Base-by-base conservation (phyloP, 64 coral and sea anemone genomes). In the Hydrozoanthus tunicans region DNA sequence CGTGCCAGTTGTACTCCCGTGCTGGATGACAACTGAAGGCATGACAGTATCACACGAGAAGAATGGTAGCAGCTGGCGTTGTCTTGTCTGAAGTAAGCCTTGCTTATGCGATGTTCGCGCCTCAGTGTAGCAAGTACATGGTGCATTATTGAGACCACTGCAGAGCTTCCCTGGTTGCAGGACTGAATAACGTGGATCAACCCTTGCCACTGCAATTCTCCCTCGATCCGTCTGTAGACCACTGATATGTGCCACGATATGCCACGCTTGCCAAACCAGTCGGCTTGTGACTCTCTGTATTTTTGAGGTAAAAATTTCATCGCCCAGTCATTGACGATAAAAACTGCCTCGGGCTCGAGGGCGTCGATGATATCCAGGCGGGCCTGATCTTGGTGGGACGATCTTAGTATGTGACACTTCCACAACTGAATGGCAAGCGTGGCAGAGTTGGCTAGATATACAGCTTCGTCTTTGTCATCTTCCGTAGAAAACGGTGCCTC, bases 241-340 rank as follows among this genome's bases (percentile, higher is more conserved):
- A 93, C 85, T 24, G 85, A 93, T 27, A 93, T 93, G 54, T 93
- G 92, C 85, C 85, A 93, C 24, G 92, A 93, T 14, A 89, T 73
- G 23, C 92, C 84, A 6, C 84, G 23, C 58, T 93, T 89, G 3
- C 81, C 82, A 63, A 92, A 92, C 80, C 64, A 92, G 58, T 92
- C 81, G 6, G 66, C 69, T 52, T 92, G 91, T 78, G 91, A 92
- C 75, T 92, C 91, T 62, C 81, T 68, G 17, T 92, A 92, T 73
- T 57, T 86, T 13, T 92, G 91, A 24, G 81, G 81, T 11, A 92
- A 73, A 68, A 92, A 92, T 59, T 83, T 83, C 79, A 92, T 77
- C 4, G 65, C 79, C 80, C 90, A 85, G 58, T 92, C 91, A 86
- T 59, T 92, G 59, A 92, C 74, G 3, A 89, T 65, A 32, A 89